Conservation (phyloP, 2,113 vertebrate species). For the Falco punctatus region DNA sequence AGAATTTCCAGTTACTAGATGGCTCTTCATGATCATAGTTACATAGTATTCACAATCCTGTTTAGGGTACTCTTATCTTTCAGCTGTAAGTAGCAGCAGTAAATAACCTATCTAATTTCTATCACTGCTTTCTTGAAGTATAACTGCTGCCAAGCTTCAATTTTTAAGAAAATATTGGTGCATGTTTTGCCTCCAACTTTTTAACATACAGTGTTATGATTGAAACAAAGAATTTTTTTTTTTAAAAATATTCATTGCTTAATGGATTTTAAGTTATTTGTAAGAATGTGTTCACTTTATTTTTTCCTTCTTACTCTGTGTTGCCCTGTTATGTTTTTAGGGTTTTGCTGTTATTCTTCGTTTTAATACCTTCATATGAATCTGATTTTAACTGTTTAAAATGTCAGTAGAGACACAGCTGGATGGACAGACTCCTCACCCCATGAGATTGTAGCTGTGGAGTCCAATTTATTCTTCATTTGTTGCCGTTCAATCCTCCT, state of each 20-base stretch:
- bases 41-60: background rate
- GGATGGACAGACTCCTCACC: background rate
- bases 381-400: background rate
- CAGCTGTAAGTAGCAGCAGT: background rate
- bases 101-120: background rate
- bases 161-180: background rate
- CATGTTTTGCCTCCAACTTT: background rate
- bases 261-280: background rate
- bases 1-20: background rate
- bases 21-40: background rate
- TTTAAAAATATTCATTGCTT: background rate
- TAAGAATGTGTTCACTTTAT: background rate
- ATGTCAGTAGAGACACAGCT: background rate
- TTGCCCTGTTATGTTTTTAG: background rate
- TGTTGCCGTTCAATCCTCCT: background rate
- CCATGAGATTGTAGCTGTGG: background rate
- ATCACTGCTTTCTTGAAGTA: background rate
- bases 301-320: background rate
- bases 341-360: background rate
- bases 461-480: background rate
- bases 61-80: background rate
- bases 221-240: background rate
- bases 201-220: background rate
- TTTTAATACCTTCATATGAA: background rate
- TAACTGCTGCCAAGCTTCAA: background rate